Base-by-base conservation (phyloP, 2,113 vertebrate species). In the Prochilodus magdalenae region DNA sequence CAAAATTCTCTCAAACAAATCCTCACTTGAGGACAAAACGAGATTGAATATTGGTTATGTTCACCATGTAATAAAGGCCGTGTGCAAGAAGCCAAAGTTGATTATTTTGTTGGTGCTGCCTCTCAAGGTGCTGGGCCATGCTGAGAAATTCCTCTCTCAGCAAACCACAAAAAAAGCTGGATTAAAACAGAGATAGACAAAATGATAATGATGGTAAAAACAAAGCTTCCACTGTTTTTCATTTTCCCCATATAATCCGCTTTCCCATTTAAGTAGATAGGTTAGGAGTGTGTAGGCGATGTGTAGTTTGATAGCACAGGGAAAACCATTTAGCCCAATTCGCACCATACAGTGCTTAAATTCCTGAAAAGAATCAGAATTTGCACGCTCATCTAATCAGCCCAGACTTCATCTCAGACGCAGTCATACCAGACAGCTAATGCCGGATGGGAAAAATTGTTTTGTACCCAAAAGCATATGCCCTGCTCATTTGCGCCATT, bases 361-460 rank as follows among this genome's bases (percentile, higher is more conserved):
- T 3, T 13, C 33, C 10, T 36, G 6, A 75, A 75, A 71, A 47
- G n/a, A n/a, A 69, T 33, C 44, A 75, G 44, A 75, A 84, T n/a
- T n/a, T 2, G 30, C 59, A 59, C n/a, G 57, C 57, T 70, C 47
- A 8, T 76, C 76, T 76, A 49, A 81, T 81, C 85, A 80, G n/a
- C 82, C 80, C 30, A 74, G 87, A 85, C 80, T 72, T 85, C 86
- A 88, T 83, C 87, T 89, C 86, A 88, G 89, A n/a, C 88, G 88
- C 86, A 27, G 70, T 85, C 85, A 84, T 87, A 90, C 93, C 91
- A 91, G 71, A 60, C 82, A 83, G 77, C 65, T 90, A 90, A 91
- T 89, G 81, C n/a, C n/a, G 85, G 87, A 92, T 89, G n/a, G n/a
- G 88, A 90, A 84, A 91, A 89, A 91, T 88, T 33, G 82, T 11